Evolutionary conservation across 1,140 invertebrate genomes (phyloP).

Genomic region (Eciton burchellii): DNA sequence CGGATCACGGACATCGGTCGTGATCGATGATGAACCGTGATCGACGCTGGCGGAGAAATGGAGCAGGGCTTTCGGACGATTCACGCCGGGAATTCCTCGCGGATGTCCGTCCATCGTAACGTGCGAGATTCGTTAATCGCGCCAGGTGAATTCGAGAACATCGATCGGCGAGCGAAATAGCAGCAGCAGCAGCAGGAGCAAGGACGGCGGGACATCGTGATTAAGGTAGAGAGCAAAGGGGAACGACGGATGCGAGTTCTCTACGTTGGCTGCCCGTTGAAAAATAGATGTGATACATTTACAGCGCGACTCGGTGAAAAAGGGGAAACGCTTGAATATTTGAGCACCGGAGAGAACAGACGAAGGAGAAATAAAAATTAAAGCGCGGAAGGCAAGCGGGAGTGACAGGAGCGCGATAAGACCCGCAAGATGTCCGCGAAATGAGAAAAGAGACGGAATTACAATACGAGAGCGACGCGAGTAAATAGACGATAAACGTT

Average conservation of each 20-base stretch:
- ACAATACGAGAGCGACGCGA: not conserved
- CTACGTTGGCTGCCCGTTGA: slow-evolving; percentile 12
- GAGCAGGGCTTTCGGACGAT: slow-evolving; percentile 8
- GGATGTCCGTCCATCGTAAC: not conserved
- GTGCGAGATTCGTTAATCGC: slow-evolving; percentile 19
- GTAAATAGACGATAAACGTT: not conserved
- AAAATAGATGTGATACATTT: slow-evolving; percentile 54
- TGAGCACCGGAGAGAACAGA: slow-evolving; percentile 42
- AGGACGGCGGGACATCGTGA: not conserved
- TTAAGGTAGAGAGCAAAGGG: slow-evolving; percentile 4
- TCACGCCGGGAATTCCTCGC: slow-evolving; percentile 3
- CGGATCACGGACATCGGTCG: not conserved
- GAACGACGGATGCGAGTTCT: slow-evolving; percentile 20
- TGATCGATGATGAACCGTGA: slow-evolving; percentile 8
- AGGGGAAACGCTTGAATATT: slow-evolving; percentile 56
- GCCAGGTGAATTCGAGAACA: slow-evolving; percentile 2
- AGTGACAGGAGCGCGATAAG: slow-evolving; percentile 16
- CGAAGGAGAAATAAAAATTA: slow-evolving; percentile 22
- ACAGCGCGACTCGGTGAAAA: slow-evolving; percentile 49
- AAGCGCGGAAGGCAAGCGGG: not conserved
- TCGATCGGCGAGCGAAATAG: not conserved
- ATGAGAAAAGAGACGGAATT: slow-evolving; percentile 1
- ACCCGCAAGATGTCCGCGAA: not conserved
- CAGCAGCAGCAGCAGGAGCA: not conserved
- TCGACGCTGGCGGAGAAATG: too few species aligned